Evolutionary conservation across 2,888 invertebrate genomes (phyloP), one percentile per base, ranked within the genome.

Genomic region (Aquatica leii): DNA sequence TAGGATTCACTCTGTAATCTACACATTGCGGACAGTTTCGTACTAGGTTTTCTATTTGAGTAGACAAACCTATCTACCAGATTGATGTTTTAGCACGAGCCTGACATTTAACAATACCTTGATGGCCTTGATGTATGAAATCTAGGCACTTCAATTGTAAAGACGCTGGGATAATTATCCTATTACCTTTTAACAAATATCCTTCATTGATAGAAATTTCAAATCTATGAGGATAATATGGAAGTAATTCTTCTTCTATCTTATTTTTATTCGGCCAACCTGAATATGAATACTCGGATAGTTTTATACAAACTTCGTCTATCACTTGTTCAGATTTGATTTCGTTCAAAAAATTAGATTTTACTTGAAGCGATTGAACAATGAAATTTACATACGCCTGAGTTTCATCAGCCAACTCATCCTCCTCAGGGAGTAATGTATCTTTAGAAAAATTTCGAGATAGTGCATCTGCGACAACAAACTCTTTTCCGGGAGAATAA

Each of bases 401-500:
- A 1, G 6, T 43, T 17, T 34, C 18, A n/a, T 35, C 2, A 2
- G 8, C 17, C 12, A 56, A 15, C 4, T 56, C 50, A 18, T 58
- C 21, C 3, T 37, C 20, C 37, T 14, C 40, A 1, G 52, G 34
- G 2, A 2, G 9, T 5, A 2, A 14, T 14, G 4, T 2, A 34
- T 35, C 14, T 41, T 50, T 24, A 6, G 8, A 35, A n/a, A 12
- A 50, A 24, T 40, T 21, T 20, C 60, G 34, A 11, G 60, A 63
- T 48, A 66, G 35, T 2, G 54, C 56, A 48, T 62, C 66, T 21
- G 62, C 55, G 18, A 56, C 37, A 12, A 50, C n/a, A 46, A 61
- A 55, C 4, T 61, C 20, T 62, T 18, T 75, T 74, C 14, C 78
- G 51, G 14, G 75, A 1, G 73, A 71, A 66, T 78, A 71, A 14